Base-by-base conservation (phyloP, 1,140 invertebrate genomes). In the Trypoxylus dichotomus region DNA sequence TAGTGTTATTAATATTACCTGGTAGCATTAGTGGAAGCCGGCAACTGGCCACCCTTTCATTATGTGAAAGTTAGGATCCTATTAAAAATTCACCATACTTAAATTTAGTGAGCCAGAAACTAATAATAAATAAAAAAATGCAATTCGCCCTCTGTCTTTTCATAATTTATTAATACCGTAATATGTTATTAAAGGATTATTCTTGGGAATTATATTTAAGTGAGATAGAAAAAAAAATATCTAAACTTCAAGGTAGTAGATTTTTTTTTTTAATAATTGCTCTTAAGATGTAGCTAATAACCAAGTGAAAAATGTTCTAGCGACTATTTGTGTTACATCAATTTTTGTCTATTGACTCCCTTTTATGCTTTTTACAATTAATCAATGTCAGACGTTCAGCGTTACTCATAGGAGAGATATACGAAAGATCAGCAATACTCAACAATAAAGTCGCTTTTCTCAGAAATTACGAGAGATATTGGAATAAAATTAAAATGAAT, bases 1-100 rank as follows among this genome's bases (percentile, higher is more conserved):
- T 63, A 63, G 60, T 63, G n/a, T 63, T 63, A 63, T 63, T 63
- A 63, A 63, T 63, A 63, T 63, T 63, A 63, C 60, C 25, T 63
- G 60, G 21, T 3, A 27, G 60, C 60, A 63, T 63, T 63, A 63
- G 60, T 63, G 21, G 1, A 63, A 3, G 19, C 25, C 60, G 21
- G 24, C 60, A 63, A 63, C 21, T 63, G 19, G 60, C 60, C 19
- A 19, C 60, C n/a, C 60, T 63, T 63, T 63, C 60, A 63, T 63
- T 63, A 63, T 19, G 21, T 63, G n/a, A 63, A 63, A 63, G 60
- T 63, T 63, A 63, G 15, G 21, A 63, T 24, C 60, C 19, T 25
- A 63, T 63, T 63, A 63, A 63, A 63, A 63, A 63, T 63, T 63
- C 25, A 63, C n/a, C 19, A 10, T 63, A 27, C 60, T 63, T 63